A percentile compares a stretch with the other conserved stretches of the same genome.
These are phyloP conservation scores for Planococcus citri DNA, from an alignment of 1,140 invertebrate species.

Conservation along the genomic window DNA sequence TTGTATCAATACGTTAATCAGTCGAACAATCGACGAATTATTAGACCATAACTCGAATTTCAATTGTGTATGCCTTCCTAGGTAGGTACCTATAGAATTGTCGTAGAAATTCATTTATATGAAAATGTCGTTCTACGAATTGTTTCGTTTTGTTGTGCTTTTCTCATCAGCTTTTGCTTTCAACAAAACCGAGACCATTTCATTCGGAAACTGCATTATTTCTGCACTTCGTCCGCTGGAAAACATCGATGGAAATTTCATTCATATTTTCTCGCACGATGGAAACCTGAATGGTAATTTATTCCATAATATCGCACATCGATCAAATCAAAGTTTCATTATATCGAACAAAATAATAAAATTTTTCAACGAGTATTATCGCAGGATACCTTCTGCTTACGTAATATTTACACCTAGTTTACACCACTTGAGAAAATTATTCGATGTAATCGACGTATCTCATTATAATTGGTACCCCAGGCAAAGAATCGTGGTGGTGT, in stretches of 20 bases:
- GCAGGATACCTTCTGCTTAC: not conserved
- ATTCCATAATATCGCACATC: not conserved
- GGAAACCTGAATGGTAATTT: not conserved
- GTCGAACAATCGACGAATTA: too few species aligned
- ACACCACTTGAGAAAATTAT: not conserved
- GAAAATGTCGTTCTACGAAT: too few species aligned
- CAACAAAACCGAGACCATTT: not conserved
- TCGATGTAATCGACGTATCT: not conserved
- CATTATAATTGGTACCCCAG: constrained; percentile 10
- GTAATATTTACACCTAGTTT: not conserved
- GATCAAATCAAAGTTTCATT: not conserved
- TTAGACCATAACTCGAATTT: too few species aligned
- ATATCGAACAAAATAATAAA: not conserved
- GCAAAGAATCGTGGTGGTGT: not conserved
- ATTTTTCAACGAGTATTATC: not conserved
- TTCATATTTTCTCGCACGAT: not conserved
- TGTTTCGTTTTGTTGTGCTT: too few species aligned
- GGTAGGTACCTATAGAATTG: too few species aligned
- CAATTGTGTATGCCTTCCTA: too few species aligned
- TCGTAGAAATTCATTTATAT: too few species aligned
- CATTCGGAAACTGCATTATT: not conserved
- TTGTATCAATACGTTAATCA: too few species aligned
- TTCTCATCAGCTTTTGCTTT: too few species aligned
- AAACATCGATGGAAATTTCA: not conserved
- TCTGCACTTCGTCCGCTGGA: not conserved